phyloP scores from a whole-genome alignment of 2,888 invertebrate species.

The Flabesymbios commensalis region DNA sequence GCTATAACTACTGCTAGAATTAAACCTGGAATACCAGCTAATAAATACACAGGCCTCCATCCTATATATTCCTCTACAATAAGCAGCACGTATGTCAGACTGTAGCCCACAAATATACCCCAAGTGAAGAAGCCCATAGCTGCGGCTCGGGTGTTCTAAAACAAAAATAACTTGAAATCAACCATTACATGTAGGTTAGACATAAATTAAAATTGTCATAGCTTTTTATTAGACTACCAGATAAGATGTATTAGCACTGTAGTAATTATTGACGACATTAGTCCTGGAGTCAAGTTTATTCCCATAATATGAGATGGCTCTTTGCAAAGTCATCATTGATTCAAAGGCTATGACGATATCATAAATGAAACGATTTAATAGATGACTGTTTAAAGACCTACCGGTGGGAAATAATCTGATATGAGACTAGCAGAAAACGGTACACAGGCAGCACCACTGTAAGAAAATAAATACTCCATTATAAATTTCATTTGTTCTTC shows the following conservation, averaged over 20 bases:
- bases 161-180: background rate
- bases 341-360: background rate
- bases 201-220: no score
- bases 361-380: background rate
- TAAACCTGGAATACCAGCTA: constrained; percentile 25
- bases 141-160: constrained; percentile 17
- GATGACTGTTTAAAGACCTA: background rate
- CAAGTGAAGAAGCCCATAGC: constrained; percentile 30
- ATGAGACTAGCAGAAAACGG: constrained; percentile 27
- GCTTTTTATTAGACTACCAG: no score
- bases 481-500: no score
- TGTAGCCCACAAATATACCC: constrained; percentile 30
- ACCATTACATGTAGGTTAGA: no score
- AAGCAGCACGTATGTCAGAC: constrained; percentile 20
- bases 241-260: no score
- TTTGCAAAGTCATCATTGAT: no score
- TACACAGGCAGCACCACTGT: constrained; percentile 28
- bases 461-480: background rate
- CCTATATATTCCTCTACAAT: constrained; percentile 21
- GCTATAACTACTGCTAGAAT: constrained; percentile 12
- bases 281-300: no score
- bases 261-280: no score
- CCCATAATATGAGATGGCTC: no score
- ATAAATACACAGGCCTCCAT: constrained; percentile 27
- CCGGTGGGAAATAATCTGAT: constrained; percentile 19